Base-by-base conservation (phyloP, 2,113 vertebrate species). In the Marcusenius ussheri region DNA sequence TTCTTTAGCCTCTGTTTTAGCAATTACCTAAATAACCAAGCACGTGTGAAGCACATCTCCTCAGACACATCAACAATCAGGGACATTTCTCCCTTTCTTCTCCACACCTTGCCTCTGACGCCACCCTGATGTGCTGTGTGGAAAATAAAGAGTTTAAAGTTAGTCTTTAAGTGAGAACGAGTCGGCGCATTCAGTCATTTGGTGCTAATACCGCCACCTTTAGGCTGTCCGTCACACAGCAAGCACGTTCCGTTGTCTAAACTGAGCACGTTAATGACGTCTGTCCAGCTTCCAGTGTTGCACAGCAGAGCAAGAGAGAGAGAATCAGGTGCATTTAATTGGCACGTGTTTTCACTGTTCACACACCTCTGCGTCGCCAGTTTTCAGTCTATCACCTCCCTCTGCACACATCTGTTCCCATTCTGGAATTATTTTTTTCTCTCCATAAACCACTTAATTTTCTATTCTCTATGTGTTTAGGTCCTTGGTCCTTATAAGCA, bases 311-410 rank as follows among this genome's bases (percentile, higher is more conserved):
- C 62, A 70, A 51, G 45, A 42, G 46, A 47, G 13, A 70, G 27
- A 74, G 46, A 87, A 58, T 87, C 83, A 74, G 89, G 83, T 90
- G 89, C 56, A 87, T 90, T 90, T 90, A 70, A 90, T 90, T 90
- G 45, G 84, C 58, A 45, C 31, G 87, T 87, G 88, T 74, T 89
- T 31, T 19, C 49, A 83, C 35, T 87, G 84, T 87, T 87, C 58
- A 90, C 84, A 19, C 58, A 74, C 47, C 39, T 51, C 80, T 85
- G 89, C 70, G 45, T 50, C 87, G 89, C 89, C 47, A 90, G 56
- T 90, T 90, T 87, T 51, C 45, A 50, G 89, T 87, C 89, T 90
- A n/a, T 50, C 66, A n/a, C 89, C 58, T 74, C 31, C 58, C 27
- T 42, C 86, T 42, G 56, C 21, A 58, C 84, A 87, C 89, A 90